Conservation (phyloP, 1,140 invertebrate species). For the Lucilia cuprina region DNA sequence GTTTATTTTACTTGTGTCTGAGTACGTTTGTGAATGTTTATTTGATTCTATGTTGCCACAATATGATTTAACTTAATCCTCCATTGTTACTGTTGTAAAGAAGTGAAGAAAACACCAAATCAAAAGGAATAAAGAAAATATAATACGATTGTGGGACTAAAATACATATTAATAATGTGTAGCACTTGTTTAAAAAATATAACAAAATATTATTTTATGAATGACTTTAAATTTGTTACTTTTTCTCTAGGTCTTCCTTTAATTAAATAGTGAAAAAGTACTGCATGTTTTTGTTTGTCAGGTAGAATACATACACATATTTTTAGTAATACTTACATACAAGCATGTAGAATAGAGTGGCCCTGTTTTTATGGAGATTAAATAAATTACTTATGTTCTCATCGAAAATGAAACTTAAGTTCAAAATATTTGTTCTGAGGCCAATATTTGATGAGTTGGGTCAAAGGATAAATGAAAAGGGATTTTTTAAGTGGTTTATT, state of each 20-base stretch:
- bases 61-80: slow-evolving; percentile 20
- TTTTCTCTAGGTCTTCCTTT: not conserved
- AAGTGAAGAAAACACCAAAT: not conserved
- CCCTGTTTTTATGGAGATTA: too few species aligned
- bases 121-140: not conserved
- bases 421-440: too few species aligned
- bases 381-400: too few species aligned
- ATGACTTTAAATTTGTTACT: slow-evolving; percentile 21
- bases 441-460: too few species aligned
- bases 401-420: too few species aligned
- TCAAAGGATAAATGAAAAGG: too few species aligned
- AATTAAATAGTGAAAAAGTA: too few species aligned
- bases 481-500: too few species aligned
- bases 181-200: slow-evolving; percentile 17
- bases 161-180: not conserved
- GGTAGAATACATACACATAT: too few species aligned
- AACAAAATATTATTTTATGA: slow-evolving; percentile 19
- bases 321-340: too few species aligned
- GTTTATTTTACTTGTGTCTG: not conserved
- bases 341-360: too few species aligned
- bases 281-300: too few species aligned
- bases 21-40: not conserved
- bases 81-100: slow-evolving; percentile 18
- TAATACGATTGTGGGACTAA: not conserved
- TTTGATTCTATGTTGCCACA: not conserved